Base-by-base conservation (phyloP, 2,888 invertebrate genomes). In the Erynnis tages region DNA sequence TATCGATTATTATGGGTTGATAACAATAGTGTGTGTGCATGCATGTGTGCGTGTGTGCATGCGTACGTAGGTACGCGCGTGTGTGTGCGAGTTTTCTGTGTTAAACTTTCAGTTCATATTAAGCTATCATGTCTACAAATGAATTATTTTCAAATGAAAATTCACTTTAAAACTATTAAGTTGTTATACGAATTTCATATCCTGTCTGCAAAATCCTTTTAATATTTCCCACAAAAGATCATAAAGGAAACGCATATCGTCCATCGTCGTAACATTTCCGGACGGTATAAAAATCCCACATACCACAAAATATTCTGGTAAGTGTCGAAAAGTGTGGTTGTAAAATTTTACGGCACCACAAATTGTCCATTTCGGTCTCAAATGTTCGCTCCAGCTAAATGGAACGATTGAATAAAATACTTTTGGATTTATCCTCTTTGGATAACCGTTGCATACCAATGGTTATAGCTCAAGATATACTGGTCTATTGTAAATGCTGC, bases 341-440 rank as follows among this genome's bases (percentile, higher is more conserved):
- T 71, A 67, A 71, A 69, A 67, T 65, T 66, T 68, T 65, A 71
- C 62, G 65, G 46, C 47, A 44, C 56, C 62, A 63, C 65, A 67
- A 71, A 72, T 67, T 62, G 65, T 57, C 66, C 63, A 62, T 66
- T 66, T 60, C 52, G 59, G 54, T 52, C 60, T 62, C 59, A 49
- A 40, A 40, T 16, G 40, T 49, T 49, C 48, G 40, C 32, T 41
- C 32, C 48, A 49, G 32, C 40, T 49, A 40, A 49, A 49, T 49
- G 48, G 32, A 23, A 14, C 40, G 25, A 49, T 49, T 41, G 40
- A 49, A 49, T 49, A 49, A 49, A 49, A 32, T 32, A 23, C 29
- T 40, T 14, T 32, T n/a, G 43, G 38, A 38, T 49, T 49, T 49
- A 49, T 48, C 38, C 10, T 14, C 21, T 10, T 23, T 38, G 30